A percentile compares a stretch with the other conserved stretches of the same genome.
These are phyloP conservation scores for Philopedon plagiatum DNA, from an alignment of 2,888 invertebrate species.

Conservation along the genomic window DNA sequence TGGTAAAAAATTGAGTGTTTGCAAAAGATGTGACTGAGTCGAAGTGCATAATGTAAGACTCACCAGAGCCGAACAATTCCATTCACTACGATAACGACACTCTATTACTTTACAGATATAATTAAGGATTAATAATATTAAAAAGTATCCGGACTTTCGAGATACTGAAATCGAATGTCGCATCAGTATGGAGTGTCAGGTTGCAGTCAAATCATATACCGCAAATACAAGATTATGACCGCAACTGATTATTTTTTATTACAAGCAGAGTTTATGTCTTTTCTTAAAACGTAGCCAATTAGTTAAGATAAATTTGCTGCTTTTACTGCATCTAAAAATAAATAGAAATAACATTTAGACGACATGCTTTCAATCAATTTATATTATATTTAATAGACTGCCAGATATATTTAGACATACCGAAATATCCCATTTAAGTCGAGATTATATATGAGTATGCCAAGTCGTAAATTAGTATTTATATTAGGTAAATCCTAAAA, in stretches of 20 bases:
- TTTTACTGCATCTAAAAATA: constrained; percentile 40
- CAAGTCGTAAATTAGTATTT: constrained; percentile 24
- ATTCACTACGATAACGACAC: too few species aligned
- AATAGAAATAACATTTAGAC: constrained; percentile 36
- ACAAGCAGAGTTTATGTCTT: neutral
- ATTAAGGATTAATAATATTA: too few species aligned
- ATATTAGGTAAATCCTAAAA: constrained; percentile 7
- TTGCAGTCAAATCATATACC: too few species aligned
- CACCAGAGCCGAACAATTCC: too few species aligned
- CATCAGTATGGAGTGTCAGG: too few species aligned
- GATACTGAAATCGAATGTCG: too few species aligned
- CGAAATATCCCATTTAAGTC: constrained; percentile 31
- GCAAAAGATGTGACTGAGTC: too few species aligned
- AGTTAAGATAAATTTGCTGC: constrained; percentile 21
- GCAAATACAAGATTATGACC: too few species aligned
- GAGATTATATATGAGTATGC: constrained; percentile 19
- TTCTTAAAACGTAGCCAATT: constrained; percentile 12
- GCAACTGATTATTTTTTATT: neutral
- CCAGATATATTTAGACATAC: constrained; percentile 30
- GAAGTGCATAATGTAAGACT: too few species aligned
- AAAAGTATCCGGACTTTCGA: too few species aligned
- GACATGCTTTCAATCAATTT: constrained; percentile 40
- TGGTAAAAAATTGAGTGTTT: too few species aligned
- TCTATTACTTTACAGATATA: too few species aligned
- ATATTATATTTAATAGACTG: constrained; percentile 37